A percentile compares a stretch with the other conserved stretches of the same genome.
Evolutionary conservation across 2,888 invertebrate genomes (phyloP).

Genomic region (Andrena bicolor): DNA sequence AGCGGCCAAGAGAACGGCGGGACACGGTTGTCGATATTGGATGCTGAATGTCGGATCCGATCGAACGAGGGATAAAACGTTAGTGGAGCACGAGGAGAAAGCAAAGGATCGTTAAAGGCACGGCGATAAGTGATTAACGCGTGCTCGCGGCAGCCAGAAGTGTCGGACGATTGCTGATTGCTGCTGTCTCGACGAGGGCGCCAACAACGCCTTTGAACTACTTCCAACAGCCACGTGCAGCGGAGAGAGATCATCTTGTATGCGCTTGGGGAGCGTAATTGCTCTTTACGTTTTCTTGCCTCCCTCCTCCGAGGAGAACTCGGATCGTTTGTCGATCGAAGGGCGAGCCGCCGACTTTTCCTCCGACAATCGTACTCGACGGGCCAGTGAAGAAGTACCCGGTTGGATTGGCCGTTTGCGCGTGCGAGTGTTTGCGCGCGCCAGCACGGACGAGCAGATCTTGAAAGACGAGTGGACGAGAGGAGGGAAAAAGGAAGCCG

Average conservation of each 20-base stretch:
- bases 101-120: background rate
- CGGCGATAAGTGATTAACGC: constrained; percentile 18
- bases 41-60: background rate
- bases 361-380: background rate
- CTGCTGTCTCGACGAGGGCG: background rate
- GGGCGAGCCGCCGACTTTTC: background rate
- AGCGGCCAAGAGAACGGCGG: background rate
- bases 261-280: background rate
- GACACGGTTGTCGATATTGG: background rate
- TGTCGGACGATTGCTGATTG: background rate
- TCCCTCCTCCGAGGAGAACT: background rate
- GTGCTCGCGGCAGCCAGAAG: background rate
- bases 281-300: background rate
- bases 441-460: background rate
- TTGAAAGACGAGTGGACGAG: background rate
- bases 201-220: background rate
- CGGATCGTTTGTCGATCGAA: constrained; percentile 3
- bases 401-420: too few relatives aligned
- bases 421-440: background rate
- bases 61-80: background rate
- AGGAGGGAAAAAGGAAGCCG: background rate
- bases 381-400: too few relatives aligned
- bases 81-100: background rate
- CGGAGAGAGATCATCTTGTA: constrained; percentile 2
- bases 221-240: background rate